Evolutionary conservation across 2,888 invertebrate genomes (phyloP), one percentile per base, ranked within the genome.

Genomic region (Tineola bisselliella): DNA sequence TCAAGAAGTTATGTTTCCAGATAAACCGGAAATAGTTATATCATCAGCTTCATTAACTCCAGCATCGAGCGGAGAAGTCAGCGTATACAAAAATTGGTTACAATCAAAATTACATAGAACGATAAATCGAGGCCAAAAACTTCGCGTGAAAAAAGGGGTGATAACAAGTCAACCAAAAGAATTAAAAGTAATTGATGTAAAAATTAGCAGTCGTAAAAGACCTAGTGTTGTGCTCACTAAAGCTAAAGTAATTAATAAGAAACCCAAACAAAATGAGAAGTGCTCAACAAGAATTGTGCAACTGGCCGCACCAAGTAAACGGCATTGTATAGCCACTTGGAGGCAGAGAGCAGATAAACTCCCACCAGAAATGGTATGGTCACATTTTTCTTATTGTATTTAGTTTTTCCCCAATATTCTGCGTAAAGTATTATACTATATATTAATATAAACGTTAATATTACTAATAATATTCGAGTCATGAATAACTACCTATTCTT

Each of bases 301-400:
- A 66, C 64, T 86, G 44, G 81, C 86, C 1, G 70, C 72, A 12
- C 86, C 86, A 1, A 68, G 75, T 0, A 86, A 86, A 68, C 71
- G 84, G 38, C 76, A 76, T 25, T 84, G 84, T 64, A 68, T 86
- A 19, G 78, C 79, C 11, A 81, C 82, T 38, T 84, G 81, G 84
- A 70, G 75, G 63, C 69, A 66, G 44, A 81, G 77, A 63, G 67
- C 69, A 54, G 60, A 72, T 38, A 63, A 73, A 33, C 69, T 86
- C 19, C 81, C 84, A n/a, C 71, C 63, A 44, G 68, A 66, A 61
- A 84, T 84, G 84, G 84, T 84, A 67, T 63, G 62, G 6, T 6
- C 25, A 25, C 6, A 25, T 25, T 25, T 25, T 25, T 25, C 25
- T 25, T 25, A 25, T 4, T 25, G 25, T 25, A 25, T n/a, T n/a